These are phyloP conservation scores for Oenanthe melanoleuca DNA, from an alignment of 2,113 vertebrate genomes.

Conservation along the genomic window DNA sequence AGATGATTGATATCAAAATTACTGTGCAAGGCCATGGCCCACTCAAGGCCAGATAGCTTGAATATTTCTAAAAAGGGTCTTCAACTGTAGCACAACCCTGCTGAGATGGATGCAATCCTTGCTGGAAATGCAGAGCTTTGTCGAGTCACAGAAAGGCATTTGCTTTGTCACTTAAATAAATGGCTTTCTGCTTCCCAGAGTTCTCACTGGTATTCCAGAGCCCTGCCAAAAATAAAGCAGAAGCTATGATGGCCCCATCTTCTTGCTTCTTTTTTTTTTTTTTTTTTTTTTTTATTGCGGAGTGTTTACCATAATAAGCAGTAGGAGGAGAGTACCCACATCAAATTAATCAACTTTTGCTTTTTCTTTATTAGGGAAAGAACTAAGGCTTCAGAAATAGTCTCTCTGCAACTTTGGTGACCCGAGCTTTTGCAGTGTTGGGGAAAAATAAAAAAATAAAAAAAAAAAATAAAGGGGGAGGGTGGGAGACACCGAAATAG, in stretches of 20 bases:
- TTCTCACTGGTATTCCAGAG: background rate
- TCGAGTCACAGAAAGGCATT: background rate
- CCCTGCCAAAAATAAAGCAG: background rate
- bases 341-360: background rate
- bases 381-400: background rate
- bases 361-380: background rate
- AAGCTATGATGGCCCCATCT: background rate
- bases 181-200: background rate
- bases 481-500: too few species aligned
- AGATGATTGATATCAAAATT: background rate
- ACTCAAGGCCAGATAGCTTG: background rate
- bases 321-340: background rate
- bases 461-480: too few species aligned
- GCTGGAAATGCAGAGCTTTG: background rate
- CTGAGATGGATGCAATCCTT: background rate
- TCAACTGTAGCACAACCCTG: background rate
- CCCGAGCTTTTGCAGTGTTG: background rate
- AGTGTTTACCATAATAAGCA: conserved; percentile 7
- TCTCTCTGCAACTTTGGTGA: background rate
- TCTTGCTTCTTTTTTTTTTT: too few species aligned
- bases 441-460: too few species aligned
- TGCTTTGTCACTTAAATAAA: conserved; percentile 18
- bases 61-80: background rate
- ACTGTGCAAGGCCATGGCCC: background rate
- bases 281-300: background rate